phyloP scores from a whole-genome alignment of 2,797 vertebrate genomes.

The Rhinella marina region DNA sequence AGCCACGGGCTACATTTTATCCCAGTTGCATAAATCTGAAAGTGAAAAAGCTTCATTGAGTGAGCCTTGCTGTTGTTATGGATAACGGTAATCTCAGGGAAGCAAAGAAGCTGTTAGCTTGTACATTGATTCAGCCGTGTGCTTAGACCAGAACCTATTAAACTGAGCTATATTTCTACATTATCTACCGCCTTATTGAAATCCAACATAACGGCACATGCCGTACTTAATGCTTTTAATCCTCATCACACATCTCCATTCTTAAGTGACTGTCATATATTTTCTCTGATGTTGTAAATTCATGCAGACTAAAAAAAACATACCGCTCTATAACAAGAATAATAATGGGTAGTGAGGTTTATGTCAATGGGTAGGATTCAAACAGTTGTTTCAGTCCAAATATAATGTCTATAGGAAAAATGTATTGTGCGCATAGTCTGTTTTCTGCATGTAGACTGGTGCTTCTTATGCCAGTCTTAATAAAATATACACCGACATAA shows the following conservation, averaged over 20 bases:
- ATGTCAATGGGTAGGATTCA: too few relatives aligned
- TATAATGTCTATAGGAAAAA: too few relatives aligned
- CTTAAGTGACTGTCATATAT: not conserved
- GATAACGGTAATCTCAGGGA: conserved; percentile 39
- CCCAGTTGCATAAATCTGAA: conserved; percentile 50
- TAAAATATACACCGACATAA: too few relatives aligned
- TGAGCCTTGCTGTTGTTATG: conserved; percentile 23
- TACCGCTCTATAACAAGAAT: too few relatives aligned
- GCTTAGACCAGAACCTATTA: conserved; percentile 36
- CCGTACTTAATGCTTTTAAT: conserved; percentile 12
- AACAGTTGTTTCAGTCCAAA: too few relatives aligned
- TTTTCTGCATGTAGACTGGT: too few relatives aligned
- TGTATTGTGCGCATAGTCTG: too few relatives aligned
- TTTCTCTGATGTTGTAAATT: not conserved
- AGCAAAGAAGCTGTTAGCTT: conserved; percentile 48
- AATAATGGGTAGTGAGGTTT: too few relatives aligned
- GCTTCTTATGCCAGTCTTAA: too few relatives aligned
- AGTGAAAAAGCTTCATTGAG: conserved; percentile 27
- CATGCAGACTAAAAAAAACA: not conserved
- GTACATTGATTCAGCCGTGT: conserved; percentile 44
- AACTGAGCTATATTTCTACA: conserved; percentile 31
- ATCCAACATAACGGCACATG: conserved; percentile 1
- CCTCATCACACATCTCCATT: conserved; percentile 11
- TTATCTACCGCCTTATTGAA: conserved; percentile 33
- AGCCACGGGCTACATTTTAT: conserved; percentile 22